These are phyloP conservation scores for Tinea pellionella DNA, from an alignment of 2,888 invertebrate species.

Conservation along the genomic window DNA sequence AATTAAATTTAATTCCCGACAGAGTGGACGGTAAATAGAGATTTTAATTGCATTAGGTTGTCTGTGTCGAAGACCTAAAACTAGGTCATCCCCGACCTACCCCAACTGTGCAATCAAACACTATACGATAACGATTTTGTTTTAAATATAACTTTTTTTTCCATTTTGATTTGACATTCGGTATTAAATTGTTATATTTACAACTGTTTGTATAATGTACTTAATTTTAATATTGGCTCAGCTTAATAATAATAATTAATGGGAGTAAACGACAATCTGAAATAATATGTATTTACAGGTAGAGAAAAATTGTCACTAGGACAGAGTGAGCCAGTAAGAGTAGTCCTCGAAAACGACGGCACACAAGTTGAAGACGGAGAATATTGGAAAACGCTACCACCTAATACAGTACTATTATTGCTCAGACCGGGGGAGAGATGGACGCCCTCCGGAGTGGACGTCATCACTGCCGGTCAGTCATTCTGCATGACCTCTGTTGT, in stretches of 20 bases:
- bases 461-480: constrained; percentile 90
- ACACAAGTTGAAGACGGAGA: constrained; percentile 97
- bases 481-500: background rate
- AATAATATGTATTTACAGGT: constrained; percentile 55
- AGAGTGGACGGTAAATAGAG: constrained; percentile 1
- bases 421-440: constrained; percentile 92
- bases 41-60: constrained; percentile 2
- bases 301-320: constrained; percentile 92
- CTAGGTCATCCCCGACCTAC: background rate
- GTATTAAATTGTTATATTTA: background rate
- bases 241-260: too few relatives aligned
- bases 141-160: too few relatives aligned
- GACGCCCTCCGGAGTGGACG: constrained; percentile 94
- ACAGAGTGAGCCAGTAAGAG: constrained; percentile 86
- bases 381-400: constrained; percentile 93
- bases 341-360: constrained; percentile 95
- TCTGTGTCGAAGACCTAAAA: background rate
- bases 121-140: background rate
- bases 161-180: background rate
- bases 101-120: background rate
- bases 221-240: too few relatives aligned
- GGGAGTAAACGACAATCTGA: too few relatives aligned
- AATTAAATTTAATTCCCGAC: background rate
- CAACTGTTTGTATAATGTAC: too few relatives aligned
- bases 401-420: constrained; percentile 89